Conservation (phyloP, 1,140 invertebrate species). For the Aplysia californica region DNA sequence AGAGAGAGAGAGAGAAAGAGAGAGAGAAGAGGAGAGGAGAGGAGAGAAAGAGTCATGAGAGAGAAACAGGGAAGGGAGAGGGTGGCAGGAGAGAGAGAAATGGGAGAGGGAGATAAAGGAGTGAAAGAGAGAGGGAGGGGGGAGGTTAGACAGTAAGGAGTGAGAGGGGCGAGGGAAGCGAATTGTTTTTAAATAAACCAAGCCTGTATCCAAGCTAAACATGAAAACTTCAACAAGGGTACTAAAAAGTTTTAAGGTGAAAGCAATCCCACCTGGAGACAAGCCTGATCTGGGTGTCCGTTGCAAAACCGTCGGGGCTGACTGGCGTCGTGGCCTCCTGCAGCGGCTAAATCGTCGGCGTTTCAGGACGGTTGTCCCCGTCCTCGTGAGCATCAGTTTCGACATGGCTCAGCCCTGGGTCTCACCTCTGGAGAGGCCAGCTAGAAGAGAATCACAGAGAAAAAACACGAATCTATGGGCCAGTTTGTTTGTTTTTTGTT, state of each 20-base stretch:
- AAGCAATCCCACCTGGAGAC: background rate
- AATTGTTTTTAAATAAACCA: background rate
- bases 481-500: no score
- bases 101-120: no score
- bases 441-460: no score
- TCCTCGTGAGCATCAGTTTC: constrained; percentile 33
- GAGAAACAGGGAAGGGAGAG: no score
- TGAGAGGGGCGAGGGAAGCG: background rate
- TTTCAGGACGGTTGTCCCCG: constrained; percentile 31
- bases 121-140: no score
- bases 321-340: constrained; percentile 27
- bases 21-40: no score
- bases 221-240: background rate
- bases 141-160: background rate
- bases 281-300: background rate
- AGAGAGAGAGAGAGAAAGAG: no score
- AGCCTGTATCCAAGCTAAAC: no score
- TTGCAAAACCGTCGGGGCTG: constrained; percentile 32
- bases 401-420: constrained; percentile 11
- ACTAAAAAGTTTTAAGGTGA: background rate
- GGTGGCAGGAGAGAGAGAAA: no score
- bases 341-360: constrained; percentile 30
- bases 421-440: no score
- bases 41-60: no score
- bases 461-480: no score